Evolutionary conservation across 30 jellyfish, hydroid and myxozoan genomes (phyloP).

Genomic region (Pelagia noctiluca): DNA sequence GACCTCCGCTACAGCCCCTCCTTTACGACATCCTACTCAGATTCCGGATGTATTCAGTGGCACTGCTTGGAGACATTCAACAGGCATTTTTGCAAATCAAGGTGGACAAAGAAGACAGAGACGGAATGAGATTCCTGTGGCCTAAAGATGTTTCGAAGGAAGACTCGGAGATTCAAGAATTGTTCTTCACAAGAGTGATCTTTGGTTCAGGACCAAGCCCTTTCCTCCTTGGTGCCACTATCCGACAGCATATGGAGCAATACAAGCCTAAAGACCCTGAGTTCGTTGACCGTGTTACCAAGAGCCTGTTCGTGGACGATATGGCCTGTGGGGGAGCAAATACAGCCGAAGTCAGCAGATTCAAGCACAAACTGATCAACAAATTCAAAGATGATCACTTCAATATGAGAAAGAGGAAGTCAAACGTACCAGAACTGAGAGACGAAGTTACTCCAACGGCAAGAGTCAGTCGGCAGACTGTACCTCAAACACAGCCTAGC

Average conservation of each 20-base stretch:
- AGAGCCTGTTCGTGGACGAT: conserved; percentile 46
- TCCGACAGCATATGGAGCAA: conserved; percentile 22
- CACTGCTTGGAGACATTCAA: conserved; percentile 62
- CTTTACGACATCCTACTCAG: conserved; percentile 42
- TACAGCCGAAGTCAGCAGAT: background rate
- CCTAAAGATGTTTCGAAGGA: no score
- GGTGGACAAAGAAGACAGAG: conserved; percentile 55
- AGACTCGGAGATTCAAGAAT: background rate
- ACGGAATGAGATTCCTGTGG: conserved; percentile 73
- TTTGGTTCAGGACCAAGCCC: conserved; percentile 56
- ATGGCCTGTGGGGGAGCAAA: background rate
- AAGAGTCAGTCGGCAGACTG: background rate
- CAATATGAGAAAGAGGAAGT: conserved; percentile 37
- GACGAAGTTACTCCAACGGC: background rate
- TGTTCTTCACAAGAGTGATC: conserved; percentile 40
- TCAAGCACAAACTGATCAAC: background rate
- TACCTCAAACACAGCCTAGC: no score
- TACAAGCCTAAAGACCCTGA: conserved; percentile 34
- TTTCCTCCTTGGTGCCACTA: conserved; percentile 51
- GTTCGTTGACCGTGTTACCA: conserved; percentile 1
- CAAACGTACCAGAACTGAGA: conserved; percentile 19
- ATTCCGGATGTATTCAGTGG: conserved; percentile 46
- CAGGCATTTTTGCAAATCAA: conserved; percentile 59
- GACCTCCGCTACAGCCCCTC: conserved; percentile 46
- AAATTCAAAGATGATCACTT: conserved; percentile 15